phyloP scores from a whole-genome alignment of 2,888 invertebrate genomes.

The Sesia apiformis region DNA sequence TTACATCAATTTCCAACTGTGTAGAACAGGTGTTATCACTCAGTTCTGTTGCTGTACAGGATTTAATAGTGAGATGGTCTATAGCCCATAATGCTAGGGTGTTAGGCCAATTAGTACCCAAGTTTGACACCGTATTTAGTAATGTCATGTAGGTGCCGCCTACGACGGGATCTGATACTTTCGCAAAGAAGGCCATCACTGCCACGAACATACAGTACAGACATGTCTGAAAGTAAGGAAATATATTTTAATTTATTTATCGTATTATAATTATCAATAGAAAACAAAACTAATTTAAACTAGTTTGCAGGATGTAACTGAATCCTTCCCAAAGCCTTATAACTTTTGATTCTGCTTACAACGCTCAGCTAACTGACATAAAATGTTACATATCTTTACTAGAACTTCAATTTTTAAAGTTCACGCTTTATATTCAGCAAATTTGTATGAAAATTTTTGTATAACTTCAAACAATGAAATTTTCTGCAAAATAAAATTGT shows the following conservation, averaged over 20 bases:
- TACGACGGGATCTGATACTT: constrained; percentile 95
- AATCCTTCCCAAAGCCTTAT: background rate
- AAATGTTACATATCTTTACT: too few relatives aligned
- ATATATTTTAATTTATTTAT: background rate
- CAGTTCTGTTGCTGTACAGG: constrained; percentile 72
- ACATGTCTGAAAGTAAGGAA: constrained; percentile 79
- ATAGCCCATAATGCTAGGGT: constrained; percentile 94
- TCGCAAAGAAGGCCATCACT: constrained; percentile 97
- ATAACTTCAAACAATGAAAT: too few relatives aligned
- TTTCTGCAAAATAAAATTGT: too few relatives aligned
- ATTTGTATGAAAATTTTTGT: too few relatives aligned
- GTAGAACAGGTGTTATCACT: constrained; percentile 79
- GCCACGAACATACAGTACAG: constrained; percentile 98
- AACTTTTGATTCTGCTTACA: background rate
- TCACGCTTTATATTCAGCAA: too few relatives aligned
- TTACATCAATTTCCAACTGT: constrained; percentile 77
- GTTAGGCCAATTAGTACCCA: constrained; percentile 98
- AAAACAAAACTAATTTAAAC: background rate
- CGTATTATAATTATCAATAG: background rate
- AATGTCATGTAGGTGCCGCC: constrained; percentile 99
- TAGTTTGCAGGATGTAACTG: background rate
- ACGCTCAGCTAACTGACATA: background rate
- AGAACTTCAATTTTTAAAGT: too few relatives aligned
- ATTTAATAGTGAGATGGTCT: constrained; percentile 88
- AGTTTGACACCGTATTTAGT: constrained; percentile 94